A percentile compares a stretch with the other conserved stretches of the same genome.
These are phyloP conservation scores for Pelvicachromis taeniatus DNA, from an alignment of 2,113 vertebrate genomes.

Conservation along the genomic window DNA sequence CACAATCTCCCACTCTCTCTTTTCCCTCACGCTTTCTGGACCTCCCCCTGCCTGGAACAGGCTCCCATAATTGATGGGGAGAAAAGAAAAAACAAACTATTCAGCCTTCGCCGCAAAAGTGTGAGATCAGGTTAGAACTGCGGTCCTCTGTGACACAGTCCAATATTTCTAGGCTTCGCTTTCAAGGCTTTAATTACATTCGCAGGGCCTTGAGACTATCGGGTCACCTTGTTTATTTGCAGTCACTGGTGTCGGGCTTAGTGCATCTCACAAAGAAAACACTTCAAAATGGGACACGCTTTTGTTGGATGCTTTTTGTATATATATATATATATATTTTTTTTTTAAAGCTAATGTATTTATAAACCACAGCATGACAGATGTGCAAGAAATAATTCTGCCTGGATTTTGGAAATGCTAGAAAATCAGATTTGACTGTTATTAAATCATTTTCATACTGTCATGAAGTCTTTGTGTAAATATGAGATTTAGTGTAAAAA, in stretches of 20 bases:
- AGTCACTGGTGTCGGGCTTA: not conserved
- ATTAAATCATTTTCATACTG: not conserved
- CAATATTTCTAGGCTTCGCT: conserved; percentile 48
- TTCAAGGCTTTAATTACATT: conserved; percentile 59
- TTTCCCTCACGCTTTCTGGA: conserved; percentile 9
- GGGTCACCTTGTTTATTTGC: conserved; percentile 48
- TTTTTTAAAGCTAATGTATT: not conserved
- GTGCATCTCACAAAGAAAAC: conserved; percentile 16
- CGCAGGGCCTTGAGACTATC: conserved; percentile 27
- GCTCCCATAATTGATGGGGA: conserved; percentile 64
- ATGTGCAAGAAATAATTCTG: not conserved
- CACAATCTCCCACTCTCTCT: not conserved
- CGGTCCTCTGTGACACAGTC: conserved; percentile 32
- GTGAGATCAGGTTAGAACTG: conserved; percentile 67
- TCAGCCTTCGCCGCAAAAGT: conserved; percentile 51
- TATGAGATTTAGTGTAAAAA: not conserved
- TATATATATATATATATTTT: too few species aligned
- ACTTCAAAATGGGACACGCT: not conserved
- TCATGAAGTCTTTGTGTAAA: not conserved
- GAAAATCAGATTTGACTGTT: not conserved
- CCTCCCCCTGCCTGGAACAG: conserved; percentile 50
- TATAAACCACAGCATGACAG: not conserved
- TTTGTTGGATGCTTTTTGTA: not conserved
- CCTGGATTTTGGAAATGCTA: not conserved
- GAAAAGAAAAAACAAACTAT: conserved; percentile 68